A percentile compares a stretch with the other conserved stretches of the same genome.
Conservation (phyloP, 1,140 invertebrate genomes). For the Anastrepha ludens region DNA sequence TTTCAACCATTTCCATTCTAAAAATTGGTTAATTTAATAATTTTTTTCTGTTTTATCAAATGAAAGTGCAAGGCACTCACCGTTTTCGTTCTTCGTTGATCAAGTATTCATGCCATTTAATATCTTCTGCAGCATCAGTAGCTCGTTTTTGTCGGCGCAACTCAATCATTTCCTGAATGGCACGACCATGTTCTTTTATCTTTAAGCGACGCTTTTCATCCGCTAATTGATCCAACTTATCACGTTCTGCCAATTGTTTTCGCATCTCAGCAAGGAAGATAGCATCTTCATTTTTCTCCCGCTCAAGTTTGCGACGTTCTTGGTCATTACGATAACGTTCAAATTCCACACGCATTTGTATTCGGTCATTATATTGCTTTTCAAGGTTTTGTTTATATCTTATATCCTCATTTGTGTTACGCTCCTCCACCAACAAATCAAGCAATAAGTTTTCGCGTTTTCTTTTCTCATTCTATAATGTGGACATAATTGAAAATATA, state of each 20-base stretch:
- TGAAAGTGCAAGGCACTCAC: background rate
- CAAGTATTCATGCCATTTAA: conserved; percentile 53
- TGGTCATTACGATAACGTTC: conserved; percentile 53
- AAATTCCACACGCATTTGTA: conserved; percentile 52
- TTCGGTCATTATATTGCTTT: conserved; percentile 49
- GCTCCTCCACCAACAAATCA: conserved; percentile 53
- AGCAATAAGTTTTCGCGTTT: conserved; percentile 53
- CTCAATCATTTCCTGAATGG: conserved; percentile 56
- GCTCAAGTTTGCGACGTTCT: conserved; percentile 6
- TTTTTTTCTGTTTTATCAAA: conserved; percentile 34
- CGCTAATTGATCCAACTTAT: conserved; percentile 58
- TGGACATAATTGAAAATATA: background rate
- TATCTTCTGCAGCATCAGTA: conserved; percentile 30
- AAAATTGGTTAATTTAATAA: conserved; percentile 6
- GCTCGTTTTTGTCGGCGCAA: conserved; percentile 47
- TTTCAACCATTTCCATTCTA: conserved; percentile 58
- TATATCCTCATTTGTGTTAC: conserved; percentile 54
- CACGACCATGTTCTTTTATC: conserved; percentile 57
- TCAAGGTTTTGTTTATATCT: conserved; percentile 48
- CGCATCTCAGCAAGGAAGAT: conserved; percentile 54
- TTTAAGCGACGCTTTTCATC: conserved; percentile 58
- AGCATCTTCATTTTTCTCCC: conserved; percentile 37
- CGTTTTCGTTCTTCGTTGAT: conserved; percentile 46
- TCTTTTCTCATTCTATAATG: conserved; percentile 50
- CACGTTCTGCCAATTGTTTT: conserved; percentile 56